Evolutionary conservation across 1,140 invertebrate species (phyloP), one percentile per base, ranked within the genome.

Genomic region (Copidosoma floridanum): DNA sequence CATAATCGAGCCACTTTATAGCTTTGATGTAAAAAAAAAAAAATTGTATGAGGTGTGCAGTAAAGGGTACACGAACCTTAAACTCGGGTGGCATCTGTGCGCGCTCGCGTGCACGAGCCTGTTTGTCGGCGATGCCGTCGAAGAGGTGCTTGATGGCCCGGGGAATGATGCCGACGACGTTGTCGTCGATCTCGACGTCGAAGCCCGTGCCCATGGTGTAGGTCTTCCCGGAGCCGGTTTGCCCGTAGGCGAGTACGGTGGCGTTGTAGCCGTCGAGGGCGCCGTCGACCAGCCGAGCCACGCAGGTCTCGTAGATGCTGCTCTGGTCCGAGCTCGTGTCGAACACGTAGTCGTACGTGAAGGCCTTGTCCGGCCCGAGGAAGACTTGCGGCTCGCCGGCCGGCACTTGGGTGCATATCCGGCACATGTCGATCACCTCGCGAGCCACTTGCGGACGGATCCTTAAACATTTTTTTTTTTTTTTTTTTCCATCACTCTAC

Each of bases 121-220:
- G 85, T n/a, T 86, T 78, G 32, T 84, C 77, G 16, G 84, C 80
- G 21, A 98, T 97, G 1, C 90, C 89, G 46, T 88, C 76, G 78
- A 98, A 99, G 47, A 99, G 85, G 61, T 95, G 91, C 53, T 88
- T 84, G 37, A 99, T 92, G 5, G 96, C 95, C 57, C 97, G 85
- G 0, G 96, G 95, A 67, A 98, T 94, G 64, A 98, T 96, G 2
- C 97, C 96, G 50, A 87, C 54, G 16, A 80, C 60, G 41, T 38
- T 59, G 3, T 88, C 85, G 21, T 83, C 81, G 5, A 86, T 76
- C 57, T 91, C 89, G 3, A 93, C 84, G 69, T 98, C 95, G 78
- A 98, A 98, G 0, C 94, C 95, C 7, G 96, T 98, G 20, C 97
- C 97, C 97, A 99, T 99, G 0, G 95, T 96, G 75, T 95, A 98